These are phyloP conservation scores for Enteromius mattozi DNA, from an alignment of 2,797 vertebrate genomes.

Conservation along the genomic window DNA sequence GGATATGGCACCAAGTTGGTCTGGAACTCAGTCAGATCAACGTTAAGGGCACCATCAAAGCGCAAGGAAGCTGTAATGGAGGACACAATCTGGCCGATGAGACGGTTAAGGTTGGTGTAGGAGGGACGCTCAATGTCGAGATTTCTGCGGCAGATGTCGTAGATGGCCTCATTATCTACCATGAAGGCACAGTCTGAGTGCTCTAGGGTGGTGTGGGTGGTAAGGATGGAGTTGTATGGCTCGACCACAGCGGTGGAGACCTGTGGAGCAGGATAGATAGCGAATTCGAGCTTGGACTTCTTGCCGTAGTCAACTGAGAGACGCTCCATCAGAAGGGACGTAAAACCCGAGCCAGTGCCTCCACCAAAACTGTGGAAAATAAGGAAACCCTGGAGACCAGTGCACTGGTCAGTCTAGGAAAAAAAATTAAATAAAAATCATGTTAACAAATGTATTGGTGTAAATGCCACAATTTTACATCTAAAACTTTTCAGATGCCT, in stretches of 20 bases:
- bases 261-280: slow-evolving; percentile 85
- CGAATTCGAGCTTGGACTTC: slow-evolving; percentile 88
- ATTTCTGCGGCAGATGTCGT: slow-evolving; percentile 84
- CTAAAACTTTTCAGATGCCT: no score
- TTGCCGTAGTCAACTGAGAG: slow-evolving; percentile 87
- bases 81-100: slow-evolving; percentile 87
- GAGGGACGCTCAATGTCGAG: slow-evolving; percentile 85
- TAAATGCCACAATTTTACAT: not conserved
- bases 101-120: slow-evolving; percentile 86
- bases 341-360: slow-evolving; percentile 88
- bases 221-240: slow-evolving; percentile 88
- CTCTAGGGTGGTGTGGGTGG: slow-evolving; percentile 86
- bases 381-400: slow-evolving; percentile 86
- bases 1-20: slow-evolving; percentile 88
- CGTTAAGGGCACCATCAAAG: slow-evolving; percentile 85
- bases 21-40: slow-evolving; percentile 88
- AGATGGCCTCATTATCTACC: slow-evolving; percentile 91
- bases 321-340: slow-evolving; percentile 86
- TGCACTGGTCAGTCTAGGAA: slow-evolving; percentile 84
- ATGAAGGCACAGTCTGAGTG: slow-evolving; percentile 90
- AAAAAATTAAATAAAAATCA: not conserved
- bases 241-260: slow-evolving; percentile 88
- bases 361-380: slow-evolving; percentile 89
- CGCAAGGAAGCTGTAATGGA: slow-evolving; percentile 86
- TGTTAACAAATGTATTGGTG: not conserved